These are phyloP conservation scores for Lacerta viridis DNA, from an alignment of 2,797 vertebrate genomes.

Conservation along the genomic window DNA sequence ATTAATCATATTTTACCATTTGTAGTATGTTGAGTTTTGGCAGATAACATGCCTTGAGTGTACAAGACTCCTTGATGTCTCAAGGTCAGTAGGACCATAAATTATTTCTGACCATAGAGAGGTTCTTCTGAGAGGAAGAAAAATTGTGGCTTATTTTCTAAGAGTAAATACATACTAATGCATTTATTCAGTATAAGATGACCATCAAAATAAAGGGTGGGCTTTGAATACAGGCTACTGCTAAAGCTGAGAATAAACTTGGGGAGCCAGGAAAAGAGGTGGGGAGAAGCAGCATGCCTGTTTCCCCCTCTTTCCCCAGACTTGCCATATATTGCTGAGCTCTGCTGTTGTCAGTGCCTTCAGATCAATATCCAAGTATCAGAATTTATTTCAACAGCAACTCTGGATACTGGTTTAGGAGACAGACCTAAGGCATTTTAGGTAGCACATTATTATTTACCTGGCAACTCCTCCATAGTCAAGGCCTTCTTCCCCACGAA, in stretches of 20 bases:
- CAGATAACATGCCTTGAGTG: background rate
- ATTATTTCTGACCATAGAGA: background rate
- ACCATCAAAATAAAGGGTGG: background rate
- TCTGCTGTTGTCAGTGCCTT: background rate
- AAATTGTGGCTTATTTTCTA: conserved; percentile 4
- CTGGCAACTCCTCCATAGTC: conserved; percentile 98
- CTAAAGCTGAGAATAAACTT: background rate
- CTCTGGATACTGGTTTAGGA: background rate
- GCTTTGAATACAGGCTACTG: background rate
- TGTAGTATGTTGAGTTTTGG: background rate
- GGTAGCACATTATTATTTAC: conserved; percentile 73
- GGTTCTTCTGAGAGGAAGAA: background rate
- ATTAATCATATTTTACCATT: background rate
- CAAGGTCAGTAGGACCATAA: background rate
- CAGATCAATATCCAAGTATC: background rate
- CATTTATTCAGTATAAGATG: conserved; percentile 12
- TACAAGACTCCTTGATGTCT: background rate
- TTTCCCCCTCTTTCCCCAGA: background rate
- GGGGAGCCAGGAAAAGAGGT: too few relatives aligned
- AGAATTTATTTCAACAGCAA: background rate
- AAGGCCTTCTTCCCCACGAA: conserved; percentile 96
- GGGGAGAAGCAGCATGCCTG: background rate
- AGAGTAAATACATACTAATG: background rate
- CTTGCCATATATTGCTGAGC: background rate
- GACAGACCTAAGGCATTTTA: background rate